Percentiles rank a stretch among this genome's conserved stretches.
Conservation (phyloP, 2,888 invertebrate species). For the Mechanitis mazaeus region DNA sequence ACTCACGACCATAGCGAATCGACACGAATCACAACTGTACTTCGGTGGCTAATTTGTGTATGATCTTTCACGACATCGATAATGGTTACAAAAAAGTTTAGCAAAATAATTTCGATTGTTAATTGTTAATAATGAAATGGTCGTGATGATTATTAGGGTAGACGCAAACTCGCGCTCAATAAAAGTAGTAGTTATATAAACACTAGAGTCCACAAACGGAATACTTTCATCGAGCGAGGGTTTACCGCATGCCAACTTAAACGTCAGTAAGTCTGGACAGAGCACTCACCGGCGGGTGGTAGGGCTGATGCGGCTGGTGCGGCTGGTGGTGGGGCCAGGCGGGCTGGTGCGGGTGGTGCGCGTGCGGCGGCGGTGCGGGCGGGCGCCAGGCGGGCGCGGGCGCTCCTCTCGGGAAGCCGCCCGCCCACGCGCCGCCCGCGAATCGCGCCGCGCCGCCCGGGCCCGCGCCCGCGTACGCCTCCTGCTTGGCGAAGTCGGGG, state of each 20-base stretch:
- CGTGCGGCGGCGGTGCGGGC: conserved; percentile 46
- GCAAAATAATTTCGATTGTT: not conserved
- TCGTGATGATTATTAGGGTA: not conserved
- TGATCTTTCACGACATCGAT: too few species aligned
- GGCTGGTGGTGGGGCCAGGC: conserved; percentile 58
- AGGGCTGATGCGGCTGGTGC: conserved; percentile 59
- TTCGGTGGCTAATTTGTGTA: not conserved
- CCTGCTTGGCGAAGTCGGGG: conserved; percentile 86
- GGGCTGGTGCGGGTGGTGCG: conserved; percentile 50
- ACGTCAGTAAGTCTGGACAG: not conserved
- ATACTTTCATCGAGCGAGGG: not conserved
- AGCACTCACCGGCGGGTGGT: conserved; percentile 49
- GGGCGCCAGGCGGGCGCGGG: conserved; percentile 48
- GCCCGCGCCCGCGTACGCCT: conserved; percentile 50
- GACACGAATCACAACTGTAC: not conserved
- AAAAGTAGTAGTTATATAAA: too few species aligned
- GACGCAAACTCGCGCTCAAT: too few species aligned
- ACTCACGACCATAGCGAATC: conserved; percentile 6
- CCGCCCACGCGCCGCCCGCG: conserved; percentile 43
- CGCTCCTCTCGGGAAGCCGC: conserved; percentile 52
- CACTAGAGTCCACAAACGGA: too few species aligned
- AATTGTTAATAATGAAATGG: not conserved
- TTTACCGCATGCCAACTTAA: not conserved
- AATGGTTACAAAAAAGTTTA: too few species aligned
- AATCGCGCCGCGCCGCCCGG: conserved; percentile 33